Conservation (phyloP, 35 echinoderm and acorn worm genomes). For the Hemicentrotus pulcherrimus region DNA sequence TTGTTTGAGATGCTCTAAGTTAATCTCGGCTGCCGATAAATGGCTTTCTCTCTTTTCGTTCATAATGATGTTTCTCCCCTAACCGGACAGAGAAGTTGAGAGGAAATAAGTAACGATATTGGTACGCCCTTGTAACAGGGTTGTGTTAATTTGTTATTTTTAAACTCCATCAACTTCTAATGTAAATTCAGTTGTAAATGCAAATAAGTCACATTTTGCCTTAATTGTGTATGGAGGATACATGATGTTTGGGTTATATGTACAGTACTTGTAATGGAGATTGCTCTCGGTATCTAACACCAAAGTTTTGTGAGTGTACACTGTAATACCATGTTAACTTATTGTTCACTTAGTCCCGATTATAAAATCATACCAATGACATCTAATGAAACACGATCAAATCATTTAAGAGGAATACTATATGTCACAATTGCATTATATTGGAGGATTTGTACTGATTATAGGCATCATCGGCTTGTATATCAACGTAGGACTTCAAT, state of each 20-base stretch:
- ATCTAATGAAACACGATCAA: too few species aligned
- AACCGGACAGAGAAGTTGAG: background rate
- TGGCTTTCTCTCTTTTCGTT: background rate
- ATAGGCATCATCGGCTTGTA: too few species aligned
- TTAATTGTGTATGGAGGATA: background rate
- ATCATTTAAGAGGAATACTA: too few species aligned
- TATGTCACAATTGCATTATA: too few species aligned
- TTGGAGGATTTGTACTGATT: too few species aligned
- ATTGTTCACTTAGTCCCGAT: background rate
- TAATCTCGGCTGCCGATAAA: slow-evolving; percentile 6
- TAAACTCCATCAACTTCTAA: background rate
- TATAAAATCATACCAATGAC: background rate
- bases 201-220: background rate
- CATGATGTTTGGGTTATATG: too few species aligned
- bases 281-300: background rate
- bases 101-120: background rate
- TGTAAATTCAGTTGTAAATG: background rate
- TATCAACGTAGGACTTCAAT: too few species aligned
- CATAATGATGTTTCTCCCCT: background rate
- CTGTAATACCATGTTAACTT: background rate
- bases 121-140: background rate
- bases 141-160: background rate
- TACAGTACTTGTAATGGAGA: too few species aligned
- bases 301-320: background rate
- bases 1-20: slow-evolving; percentile 23